Evolutionary conservation across 2,888 invertebrate genomes (phyloP).

Genomic region (Diabrotica balteata): DNA sequence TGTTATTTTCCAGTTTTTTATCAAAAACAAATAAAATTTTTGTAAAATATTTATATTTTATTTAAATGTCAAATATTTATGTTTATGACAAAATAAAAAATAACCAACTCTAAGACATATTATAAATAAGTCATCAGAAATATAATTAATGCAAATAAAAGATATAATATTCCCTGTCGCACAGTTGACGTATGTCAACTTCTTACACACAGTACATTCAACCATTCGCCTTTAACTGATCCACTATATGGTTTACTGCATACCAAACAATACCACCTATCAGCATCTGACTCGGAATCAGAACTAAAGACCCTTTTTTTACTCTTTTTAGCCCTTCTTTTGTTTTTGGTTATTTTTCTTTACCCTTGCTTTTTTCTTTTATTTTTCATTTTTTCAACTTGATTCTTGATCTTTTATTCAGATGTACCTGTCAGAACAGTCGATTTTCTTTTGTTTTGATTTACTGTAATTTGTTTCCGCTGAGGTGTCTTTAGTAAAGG

Average conservation of each 20-base stretch:
- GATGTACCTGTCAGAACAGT: background rate
- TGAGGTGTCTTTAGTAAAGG: slow-evolving; percentile 3
- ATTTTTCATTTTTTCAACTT: background rate
- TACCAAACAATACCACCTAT: slow-evolving; percentile 9
- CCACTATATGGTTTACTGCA: background rate
- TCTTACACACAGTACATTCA: background rate
- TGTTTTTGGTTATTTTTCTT: background rate
- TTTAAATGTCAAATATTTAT: no score
- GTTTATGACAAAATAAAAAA: no score
- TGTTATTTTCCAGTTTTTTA: no score
- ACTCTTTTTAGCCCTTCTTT: background rate
- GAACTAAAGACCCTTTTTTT: slow-evolving; percentile 1
- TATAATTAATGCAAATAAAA: slow-evolving; percentile 7
- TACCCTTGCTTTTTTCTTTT: background rate
- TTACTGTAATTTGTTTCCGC: background rate
- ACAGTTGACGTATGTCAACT: background rate
- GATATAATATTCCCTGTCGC: background rate
- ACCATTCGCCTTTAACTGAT: slow-evolving; percentile 8
- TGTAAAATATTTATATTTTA: no score
- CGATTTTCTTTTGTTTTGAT: background rate
- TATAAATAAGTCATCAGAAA: background rate
- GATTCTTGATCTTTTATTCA: background rate
- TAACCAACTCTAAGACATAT: no score
- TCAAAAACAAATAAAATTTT: no score
- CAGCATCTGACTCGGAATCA: background rate